Conservation (phyloP, 2,888 invertebrate species). For the Matsumyia berberina region DNA sequence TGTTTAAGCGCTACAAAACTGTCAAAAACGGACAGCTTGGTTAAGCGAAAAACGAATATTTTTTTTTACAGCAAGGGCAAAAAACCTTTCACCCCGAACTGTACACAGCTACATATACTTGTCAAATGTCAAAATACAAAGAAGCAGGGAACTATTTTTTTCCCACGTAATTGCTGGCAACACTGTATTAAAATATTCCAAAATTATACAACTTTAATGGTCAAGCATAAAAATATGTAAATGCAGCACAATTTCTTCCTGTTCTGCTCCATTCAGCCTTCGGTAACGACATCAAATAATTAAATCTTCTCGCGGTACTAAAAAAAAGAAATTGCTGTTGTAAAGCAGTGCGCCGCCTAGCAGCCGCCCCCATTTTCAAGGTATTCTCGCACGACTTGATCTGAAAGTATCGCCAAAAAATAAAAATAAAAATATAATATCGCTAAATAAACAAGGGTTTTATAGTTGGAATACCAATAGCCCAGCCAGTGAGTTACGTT, state of each 20-base stretch:
- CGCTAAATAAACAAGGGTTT: conserved; percentile 38
- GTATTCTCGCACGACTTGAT: conserved; percentile 36
- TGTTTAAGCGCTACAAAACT: too few relatives aligned
- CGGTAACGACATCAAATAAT: conserved; percentile 31
- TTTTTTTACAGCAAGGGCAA: too few relatives aligned
- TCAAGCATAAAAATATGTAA: conserved; percentile 38
- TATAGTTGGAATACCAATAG: conserved; percentile 28
- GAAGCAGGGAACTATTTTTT: background rate
- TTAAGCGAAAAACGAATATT: too few relatives aligned
- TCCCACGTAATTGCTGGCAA: background rate
- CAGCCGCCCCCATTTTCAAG: conserved; percentile 3
- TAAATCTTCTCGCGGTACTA: conserved; percentile 42
- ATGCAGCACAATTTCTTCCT: conserved; percentile 13
- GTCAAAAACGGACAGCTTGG: too few relatives aligned
- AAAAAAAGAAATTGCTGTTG: conserved; percentile 31
- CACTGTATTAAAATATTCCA: conserved; percentile 3
- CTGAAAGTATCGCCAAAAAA: conserved; percentile 22
- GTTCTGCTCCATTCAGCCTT: conserved; percentile 12
- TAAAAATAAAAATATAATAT: conserved; percentile 9
- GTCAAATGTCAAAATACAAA: too few relatives aligned
- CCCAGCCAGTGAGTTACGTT: conserved; percentile 1
- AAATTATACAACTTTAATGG: conserved; percentile 32
- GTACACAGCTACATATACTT: too few relatives aligned
- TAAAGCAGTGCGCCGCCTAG: background rate
- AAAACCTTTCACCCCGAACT: too few relatives aligned